These are phyloP conservation scores for Garrulus glandarius DNA, from an alignment of 2,797 vertebrate species.

Conservation along the genomic window DNA sequence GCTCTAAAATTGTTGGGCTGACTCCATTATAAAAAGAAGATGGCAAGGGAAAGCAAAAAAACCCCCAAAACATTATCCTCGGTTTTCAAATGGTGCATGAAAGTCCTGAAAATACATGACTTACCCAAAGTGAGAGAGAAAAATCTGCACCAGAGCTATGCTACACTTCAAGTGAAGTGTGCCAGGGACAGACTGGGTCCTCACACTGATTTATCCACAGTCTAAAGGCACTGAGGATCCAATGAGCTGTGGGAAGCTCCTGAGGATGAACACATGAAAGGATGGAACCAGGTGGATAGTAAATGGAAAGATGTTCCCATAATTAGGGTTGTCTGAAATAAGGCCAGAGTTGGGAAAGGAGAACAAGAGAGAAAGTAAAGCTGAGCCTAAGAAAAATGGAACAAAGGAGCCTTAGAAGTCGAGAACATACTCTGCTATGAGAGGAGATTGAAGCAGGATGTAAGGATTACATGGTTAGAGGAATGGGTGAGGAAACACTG, in stretches of 20 bases:
- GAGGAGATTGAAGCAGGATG: neutral
- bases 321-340: neutral
- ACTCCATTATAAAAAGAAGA: neutral
- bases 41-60: neutral
- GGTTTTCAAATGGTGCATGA: neutral
- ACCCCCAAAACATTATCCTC: neutral
- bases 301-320: neutral
- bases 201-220: neutral
- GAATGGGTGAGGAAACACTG: neutral
- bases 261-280: neutral
- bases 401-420: neutral
- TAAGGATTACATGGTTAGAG: neutral
- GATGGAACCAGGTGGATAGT: neutral
- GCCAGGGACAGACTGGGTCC: neutral
- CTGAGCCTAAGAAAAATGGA: neutral
- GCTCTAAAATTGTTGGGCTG: neutral
- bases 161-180: accelerated
- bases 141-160: neutral
- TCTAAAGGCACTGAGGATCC: neutral
- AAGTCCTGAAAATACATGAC: neutral
- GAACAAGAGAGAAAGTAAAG: neutral
- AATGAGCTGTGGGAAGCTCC: neutral
- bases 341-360: neutral
- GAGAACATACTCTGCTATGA: neutral
- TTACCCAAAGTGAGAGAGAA: neutral